phyloP scores from a whole-genome alignment of 2,888 invertebrate genomes.

The Aelia acuminata region DNA sequence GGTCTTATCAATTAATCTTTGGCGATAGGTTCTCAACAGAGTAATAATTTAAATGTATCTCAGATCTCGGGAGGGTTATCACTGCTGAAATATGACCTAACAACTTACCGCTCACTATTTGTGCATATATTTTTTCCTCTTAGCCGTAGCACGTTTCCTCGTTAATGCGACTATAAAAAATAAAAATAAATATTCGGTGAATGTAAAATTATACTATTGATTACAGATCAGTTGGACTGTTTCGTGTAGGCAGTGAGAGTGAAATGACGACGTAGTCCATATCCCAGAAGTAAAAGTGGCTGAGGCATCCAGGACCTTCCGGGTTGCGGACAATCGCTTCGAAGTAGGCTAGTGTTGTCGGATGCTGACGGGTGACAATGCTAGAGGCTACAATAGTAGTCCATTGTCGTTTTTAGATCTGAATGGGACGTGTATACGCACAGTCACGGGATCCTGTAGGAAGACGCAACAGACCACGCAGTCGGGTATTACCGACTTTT shows the following conservation, averaged over 20 bases:
- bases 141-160: background rate
- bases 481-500: no score
- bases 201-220: background rate
- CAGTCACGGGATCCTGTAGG: background rate
- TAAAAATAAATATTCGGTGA: background rate
- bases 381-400: background rate
- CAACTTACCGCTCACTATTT: background rate
- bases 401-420: background rate
- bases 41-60: conserved; percentile 7
- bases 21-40: background rate
- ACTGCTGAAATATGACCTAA: background rate
- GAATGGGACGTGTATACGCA: background rate
- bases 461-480: background rate
- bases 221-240: background rate
- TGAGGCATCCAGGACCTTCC: background rate
- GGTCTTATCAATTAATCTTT: background rate
- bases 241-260: background rate
- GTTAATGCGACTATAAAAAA: background rate
- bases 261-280: background rate
- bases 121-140: background rate
- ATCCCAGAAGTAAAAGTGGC: background rate
- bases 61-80: background rate
- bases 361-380: background rate
- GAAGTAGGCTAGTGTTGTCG: background rate
- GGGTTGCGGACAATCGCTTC: background rate